Evolutionary conservation across 2,797 vertebrate species (phyloP).

Genomic region (Sebastes wilsoni): DNA sequence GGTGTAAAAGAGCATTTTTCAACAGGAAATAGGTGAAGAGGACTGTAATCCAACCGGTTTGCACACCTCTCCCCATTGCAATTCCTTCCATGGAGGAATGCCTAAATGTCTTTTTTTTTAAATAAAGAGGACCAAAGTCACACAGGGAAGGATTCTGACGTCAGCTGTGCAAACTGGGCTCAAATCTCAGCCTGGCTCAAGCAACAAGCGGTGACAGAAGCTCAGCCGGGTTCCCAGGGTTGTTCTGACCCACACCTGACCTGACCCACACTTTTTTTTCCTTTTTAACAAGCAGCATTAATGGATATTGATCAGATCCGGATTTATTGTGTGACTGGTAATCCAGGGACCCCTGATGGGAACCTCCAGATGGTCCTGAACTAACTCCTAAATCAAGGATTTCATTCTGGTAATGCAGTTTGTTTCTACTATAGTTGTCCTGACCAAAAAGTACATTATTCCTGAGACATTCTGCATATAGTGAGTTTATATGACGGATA

Average conservation of each 20-base stretch:
- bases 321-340: constrained; percentile 58
- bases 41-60: constrained; percentile 54
- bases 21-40: not conserved
- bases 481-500: not conserved
- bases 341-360: constrained; percentile 55
- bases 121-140: not conserved
- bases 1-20: not conserved
- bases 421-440: not conserved
- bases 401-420: constrained; percentile 36
- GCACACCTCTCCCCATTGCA: constrained; percentile 9
- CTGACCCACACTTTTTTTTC: constrained; percentile 20
- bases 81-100: not conserved
- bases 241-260: constrained; percentile 31
- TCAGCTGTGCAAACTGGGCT: constrained; percentile 45
- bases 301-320: constrained; percentile 65
- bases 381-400: constrained; percentile 42
- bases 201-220: constrained; percentile 53
- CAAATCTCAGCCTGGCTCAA: constrained; percentile 42
- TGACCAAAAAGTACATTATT: not conserved
- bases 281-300: constrained; percentile 36
- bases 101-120: not conserved
- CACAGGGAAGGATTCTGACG: constrained; percentile 7
- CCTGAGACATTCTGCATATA: not conserved
- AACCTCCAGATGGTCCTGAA: constrained; percentile 63
- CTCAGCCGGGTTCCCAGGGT: constrained; percentile 49